Percentiles rank a stretch among this genome's conserved stretches.
Conservation (phyloP, 2,888 invertebrate species). For the Beris morrisii region DNA sequence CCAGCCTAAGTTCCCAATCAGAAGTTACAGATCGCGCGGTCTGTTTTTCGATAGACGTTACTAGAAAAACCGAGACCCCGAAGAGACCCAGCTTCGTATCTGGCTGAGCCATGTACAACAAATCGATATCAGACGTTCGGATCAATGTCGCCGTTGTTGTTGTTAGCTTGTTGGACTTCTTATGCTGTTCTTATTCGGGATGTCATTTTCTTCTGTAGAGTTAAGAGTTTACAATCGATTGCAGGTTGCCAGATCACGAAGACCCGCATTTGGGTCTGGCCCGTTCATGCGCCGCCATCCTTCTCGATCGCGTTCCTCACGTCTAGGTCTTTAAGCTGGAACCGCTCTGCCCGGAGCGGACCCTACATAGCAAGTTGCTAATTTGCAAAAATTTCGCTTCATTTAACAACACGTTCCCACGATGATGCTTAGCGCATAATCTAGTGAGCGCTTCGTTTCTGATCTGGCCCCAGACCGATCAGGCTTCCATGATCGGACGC, state of each 20-base stretch:
- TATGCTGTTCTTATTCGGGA: slow-evolving; percentile 32
- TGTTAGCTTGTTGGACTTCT: slow-evolving; percentile 24
- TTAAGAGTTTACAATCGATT: slow-evolving; percentile 5
- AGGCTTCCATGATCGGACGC: too few relatives aligned
- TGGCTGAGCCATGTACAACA: slow-evolving; percentile 42
- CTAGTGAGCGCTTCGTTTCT: too few relatives aligned
- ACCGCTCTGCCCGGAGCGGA: slow-evolving; percentile 5
- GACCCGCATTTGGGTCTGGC: slow-evolving; percentile 15
- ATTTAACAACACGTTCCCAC: slow-evolving; percentile 28
- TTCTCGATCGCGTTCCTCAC: not conserved
- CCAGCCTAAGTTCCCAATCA: slow-evolving; percentile 1
- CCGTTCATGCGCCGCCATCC: slow-evolving; percentile 12
- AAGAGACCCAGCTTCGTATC: slow-evolving; percentile 6
- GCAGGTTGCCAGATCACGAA: slow-evolving; percentile 19
- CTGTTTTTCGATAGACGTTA: not conserved
- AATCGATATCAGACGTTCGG: slow-evolving; percentile 44
- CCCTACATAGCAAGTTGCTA: slow-evolving; percentile 13
- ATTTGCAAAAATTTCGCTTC: slow-evolving; percentile 24
- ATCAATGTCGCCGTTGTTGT: slow-evolving; percentile 42
- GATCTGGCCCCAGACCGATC: too few relatives aligned
- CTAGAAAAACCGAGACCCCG: slow-evolving; percentile 3
- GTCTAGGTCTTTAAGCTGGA: not conserved
- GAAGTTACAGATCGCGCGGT: not conserved
- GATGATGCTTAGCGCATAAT: slow-evolving; percentile 3
- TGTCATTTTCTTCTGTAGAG: slow-evolving; percentile 12